A percentile compares a stretch with the other conserved stretches of the same genome.
Evolutionary conservation across 2,113 vertebrate genomes (phyloP).

Genomic region (Chloebia gouldiae): DNA sequence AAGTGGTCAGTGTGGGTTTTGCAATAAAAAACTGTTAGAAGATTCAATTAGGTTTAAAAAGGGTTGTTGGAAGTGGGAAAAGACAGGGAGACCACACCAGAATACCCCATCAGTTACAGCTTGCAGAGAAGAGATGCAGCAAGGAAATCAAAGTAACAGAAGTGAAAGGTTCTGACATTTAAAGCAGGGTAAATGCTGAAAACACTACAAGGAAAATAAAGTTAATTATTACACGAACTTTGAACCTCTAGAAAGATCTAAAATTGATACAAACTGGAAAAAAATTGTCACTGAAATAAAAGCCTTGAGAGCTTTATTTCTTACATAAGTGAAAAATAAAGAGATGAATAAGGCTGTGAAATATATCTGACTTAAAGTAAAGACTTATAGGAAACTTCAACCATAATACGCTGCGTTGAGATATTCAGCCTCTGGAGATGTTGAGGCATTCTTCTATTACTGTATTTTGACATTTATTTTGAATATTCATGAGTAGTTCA

Average conservation of each 20-base stretch:
- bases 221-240: not conserved
- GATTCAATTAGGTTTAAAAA: not conserved
- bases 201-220: not conserved
- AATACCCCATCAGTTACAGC: not conserved
- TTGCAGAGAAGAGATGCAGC: not conserved
- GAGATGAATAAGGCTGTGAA: not conserved
- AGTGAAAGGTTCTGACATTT: slow-evolving; percentile 53
- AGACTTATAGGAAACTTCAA: not conserved
- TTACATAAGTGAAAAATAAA: not conserved
- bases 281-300: not conserved
- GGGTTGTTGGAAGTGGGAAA: slow-evolving; percentile 1
- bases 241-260: not conserved
- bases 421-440: not conserved
- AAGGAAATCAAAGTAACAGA: slow-evolving; percentile 21
- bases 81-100: not conserved
- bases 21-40: not conserved
- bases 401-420: not conserved
- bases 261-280: not conserved
- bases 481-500: not conserved
- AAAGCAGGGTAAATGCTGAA: not conserved
- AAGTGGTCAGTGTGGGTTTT: slow-evolving; percentile 15
- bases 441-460: not conserved
- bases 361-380: not conserved
- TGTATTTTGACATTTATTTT: not conserved
- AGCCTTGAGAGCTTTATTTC: not conserved